These are phyloP conservation scores for Cremastinae sp. DNA, from an alignment of 2,888 invertebrate species.

Conservation along the genomic window DNA sequence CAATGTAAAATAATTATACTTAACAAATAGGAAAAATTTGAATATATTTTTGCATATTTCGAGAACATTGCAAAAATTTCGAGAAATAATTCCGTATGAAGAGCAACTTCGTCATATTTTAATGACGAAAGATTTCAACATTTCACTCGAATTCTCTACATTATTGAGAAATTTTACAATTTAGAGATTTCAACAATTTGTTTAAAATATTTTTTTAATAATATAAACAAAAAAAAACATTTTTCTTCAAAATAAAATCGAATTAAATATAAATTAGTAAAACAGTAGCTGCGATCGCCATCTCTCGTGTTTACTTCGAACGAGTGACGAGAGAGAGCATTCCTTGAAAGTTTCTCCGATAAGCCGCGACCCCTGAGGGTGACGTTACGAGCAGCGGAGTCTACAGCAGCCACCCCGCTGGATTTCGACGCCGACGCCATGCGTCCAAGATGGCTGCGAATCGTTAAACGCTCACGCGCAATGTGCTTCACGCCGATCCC, in stretches of 20 bases:
- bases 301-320: conserved; percentile 75
- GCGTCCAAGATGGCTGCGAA: conserved; percentile 72
- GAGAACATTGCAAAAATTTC: too few relatives aligned
- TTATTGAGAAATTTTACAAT: too few relatives aligned
- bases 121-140: too few relatives aligned
- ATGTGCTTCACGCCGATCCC: conserved; percentile 37
- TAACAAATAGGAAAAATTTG: too few relatives aligned
- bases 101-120: too few relatives aligned
- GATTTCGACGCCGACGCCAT: conserved; percentile 70
- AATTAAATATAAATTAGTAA: conserved; percentile 8
- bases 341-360: conserved; percentile 74
- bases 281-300: conserved; percentile 68
- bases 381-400: conserved; percentile 69
- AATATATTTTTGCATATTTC: too few relatives aligned
- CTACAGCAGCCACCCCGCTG: conserved; percentile 53
- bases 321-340: conserved; percentile 58
- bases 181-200: too few relatives aligned
- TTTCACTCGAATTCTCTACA: too few relatives aligned
- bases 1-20: too few relatives aligned
- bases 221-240: too few relatives aligned
- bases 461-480: conserved; percentile 76
- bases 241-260: not conserved
- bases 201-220: too few relatives aligned
- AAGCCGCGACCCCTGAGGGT: conserved; percentile 71
- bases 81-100: too few relatives aligned